phyloP scores from a whole-genome alignment of 2,113 vertebrate genomes.

The Calidris pugnax region DNA sequence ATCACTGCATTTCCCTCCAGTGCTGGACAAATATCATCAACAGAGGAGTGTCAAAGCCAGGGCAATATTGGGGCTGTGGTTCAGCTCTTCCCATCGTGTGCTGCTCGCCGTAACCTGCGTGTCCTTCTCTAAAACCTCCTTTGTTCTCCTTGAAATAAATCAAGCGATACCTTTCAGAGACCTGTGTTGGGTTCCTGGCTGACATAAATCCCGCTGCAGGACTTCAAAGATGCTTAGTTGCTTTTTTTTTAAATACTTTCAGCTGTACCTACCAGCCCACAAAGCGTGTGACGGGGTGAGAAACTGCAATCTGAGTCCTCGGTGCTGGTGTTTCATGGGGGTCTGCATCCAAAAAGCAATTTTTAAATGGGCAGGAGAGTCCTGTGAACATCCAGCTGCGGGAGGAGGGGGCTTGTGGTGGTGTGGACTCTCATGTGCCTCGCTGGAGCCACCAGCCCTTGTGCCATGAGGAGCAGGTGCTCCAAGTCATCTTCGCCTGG shows the following conservation, averaged over 20 bases:
- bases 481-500: neutral
- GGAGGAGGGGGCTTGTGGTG: neutral
- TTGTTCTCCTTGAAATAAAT: neutral
- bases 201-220: neutral
- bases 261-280: neutral
- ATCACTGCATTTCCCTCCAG: neutral
- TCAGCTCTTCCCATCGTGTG: rapidly evolving
- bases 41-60: neutral
- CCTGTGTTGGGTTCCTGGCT: neutral
- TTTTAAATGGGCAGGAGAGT: neutral
- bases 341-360: neutral
- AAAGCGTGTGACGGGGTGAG: neutral
- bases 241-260: neutral
- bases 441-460: neutral
- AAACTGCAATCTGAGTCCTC: neutral
- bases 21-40: neutral
- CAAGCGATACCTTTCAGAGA: neutral
- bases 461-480: neutral
- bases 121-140: neutral
- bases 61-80: neutral
- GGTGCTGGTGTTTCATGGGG: neutral
- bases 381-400: neutral
- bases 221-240: neutral
- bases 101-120: neutral
- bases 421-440: rapidly evolving